A percentile compares a stretch with the other conserved stretches of the same genome.
These are phyloP conservation scores for Colletes gigas DNA, from an alignment of 1,140 invertebrate species.

Conservation along the genomic window DNA sequence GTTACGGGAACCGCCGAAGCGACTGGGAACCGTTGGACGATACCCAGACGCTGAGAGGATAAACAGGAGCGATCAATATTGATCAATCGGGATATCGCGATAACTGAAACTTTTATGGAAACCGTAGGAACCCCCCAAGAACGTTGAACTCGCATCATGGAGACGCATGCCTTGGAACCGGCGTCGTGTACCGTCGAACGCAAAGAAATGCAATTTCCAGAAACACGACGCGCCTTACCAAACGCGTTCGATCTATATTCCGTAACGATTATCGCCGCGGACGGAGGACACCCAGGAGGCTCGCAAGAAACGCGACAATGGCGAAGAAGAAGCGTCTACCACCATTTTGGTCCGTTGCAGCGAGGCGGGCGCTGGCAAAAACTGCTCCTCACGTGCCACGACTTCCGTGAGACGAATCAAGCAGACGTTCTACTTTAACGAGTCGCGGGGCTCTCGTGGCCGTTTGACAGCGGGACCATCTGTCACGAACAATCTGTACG, in stretches of 20 bases:
- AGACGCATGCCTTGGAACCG: no score
- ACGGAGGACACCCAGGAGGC: not conserved
- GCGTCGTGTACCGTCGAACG: no score
- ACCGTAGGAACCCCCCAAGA: no score
- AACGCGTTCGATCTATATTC: not conserved
- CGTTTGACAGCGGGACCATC: constrained; percentile 42
- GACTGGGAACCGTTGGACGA: not conserved
- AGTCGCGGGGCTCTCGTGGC: not conserved
- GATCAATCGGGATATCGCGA: no score
- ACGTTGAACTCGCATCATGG: no score
- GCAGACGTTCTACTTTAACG: constrained; percentile 10
- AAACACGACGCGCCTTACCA: no score
- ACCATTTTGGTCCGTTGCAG: not conserved
- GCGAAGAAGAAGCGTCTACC: not conserved
- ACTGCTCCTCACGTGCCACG: constrained; percentile 1
- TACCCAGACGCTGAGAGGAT: no score
- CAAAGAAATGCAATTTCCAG: no score
- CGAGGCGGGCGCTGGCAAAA: not conserved
- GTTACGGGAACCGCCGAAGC: not conserved
- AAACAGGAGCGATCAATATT: no score
- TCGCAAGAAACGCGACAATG: not conserved
- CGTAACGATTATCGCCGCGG: not conserved
- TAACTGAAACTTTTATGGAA: no score
- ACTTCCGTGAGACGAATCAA: constrained; percentile 13
- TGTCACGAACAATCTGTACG: constrained; percentile 44